phyloP scores from a whole-genome alignment of 2,888 invertebrate genomes.

The Horisme vitalbata region DNA sequence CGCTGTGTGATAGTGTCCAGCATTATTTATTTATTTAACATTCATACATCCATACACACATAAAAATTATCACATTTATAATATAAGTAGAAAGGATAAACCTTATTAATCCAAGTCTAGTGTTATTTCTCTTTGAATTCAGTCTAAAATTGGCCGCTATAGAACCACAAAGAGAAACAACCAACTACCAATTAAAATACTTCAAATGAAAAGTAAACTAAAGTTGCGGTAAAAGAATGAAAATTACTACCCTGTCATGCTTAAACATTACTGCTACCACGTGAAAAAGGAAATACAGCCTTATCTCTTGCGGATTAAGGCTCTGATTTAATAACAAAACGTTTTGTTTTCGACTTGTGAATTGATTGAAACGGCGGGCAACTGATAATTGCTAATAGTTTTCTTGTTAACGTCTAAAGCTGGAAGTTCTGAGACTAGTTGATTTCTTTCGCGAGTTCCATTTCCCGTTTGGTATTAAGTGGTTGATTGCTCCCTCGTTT shows the following conservation, averaged over 20 bases:
- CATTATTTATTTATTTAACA: too few species aligned
- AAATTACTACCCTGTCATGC: slow-evolving; percentile 57
- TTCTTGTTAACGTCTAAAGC: slow-evolving; percentile 69
- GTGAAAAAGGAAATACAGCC: slow-evolving; percentile 25
- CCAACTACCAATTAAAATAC: slow-evolving; percentile 34
- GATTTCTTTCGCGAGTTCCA: slow-evolving; percentile 58
- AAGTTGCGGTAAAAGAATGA: slow-evolving; percentile 46
- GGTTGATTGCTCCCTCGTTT: slow-evolving; percentile 47
- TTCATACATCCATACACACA: too few species aligned
- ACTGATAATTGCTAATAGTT: slow-evolving; percentile 78
- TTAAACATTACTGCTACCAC: slow-evolving; percentile 45
- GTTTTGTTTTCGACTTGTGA: slow-evolving; percentile 68
- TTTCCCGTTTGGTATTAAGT: slow-evolving; percentile 50
- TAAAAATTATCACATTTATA: too few species aligned
- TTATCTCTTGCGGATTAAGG: slow-evolving; percentile 25
- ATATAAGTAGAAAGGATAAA: too few species aligned
- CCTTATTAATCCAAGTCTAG: not conserved
- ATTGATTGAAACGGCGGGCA: slow-evolving; percentile 73
- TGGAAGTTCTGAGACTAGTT: slow-evolving; percentile 59
- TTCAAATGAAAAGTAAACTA: slow-evolving; percentile 40
- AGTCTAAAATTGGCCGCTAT: slow-evolving; percentile 12
- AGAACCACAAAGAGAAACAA: slow-evolving; percentile 22
- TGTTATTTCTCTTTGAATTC: slow-evolving; percentile 5
- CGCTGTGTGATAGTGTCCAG: too few species aligned
- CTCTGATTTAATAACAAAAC: slow-evolving; percentile 48